phyloP scores from a whole-genome alignment of 1,140 invertebrate genomes.

The Drosophila obscura region DNA sequence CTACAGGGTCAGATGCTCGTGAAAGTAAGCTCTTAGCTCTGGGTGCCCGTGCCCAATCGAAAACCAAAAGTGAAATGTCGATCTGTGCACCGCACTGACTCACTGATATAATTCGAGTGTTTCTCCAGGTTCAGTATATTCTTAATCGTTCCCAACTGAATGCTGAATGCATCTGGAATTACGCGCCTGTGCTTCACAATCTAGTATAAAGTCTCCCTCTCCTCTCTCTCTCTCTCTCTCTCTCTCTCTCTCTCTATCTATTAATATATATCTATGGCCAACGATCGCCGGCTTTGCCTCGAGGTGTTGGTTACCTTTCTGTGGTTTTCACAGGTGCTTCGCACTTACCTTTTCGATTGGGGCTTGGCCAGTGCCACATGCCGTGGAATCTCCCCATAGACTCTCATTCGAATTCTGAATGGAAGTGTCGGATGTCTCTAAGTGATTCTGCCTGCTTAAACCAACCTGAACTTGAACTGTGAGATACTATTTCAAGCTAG shows the following conservation, averaged over 20 bases:
- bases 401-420: conserved; percentile 3
- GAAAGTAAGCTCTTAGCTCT: conserved; percentile 49
- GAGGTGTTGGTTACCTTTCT: conserved; percentile 62
- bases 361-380: not conserved
- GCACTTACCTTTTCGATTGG: no score
- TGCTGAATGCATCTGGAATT: conserved; percentile 51
- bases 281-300: conserved; percentile 43
- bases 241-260: no score
- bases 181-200: conserved; percentile 15
- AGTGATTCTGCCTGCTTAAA: conserved; percentile 23
- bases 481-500: conserved; percentile 64
- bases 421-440: conserved; percentile 13
- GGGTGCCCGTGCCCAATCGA: conserved; percentile 49
- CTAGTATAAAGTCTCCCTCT: no score
- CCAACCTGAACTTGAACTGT: conserved; percentile 68
- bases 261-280: not conserved
- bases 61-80: conserved; percentile 71
- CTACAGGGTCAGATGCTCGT: conserved; percentile 64
- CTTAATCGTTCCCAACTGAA: conserved; percentile 13
- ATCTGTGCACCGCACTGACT: conserved; percentile 41
- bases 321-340: conserved; percentile 45
- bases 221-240: conserved; percentile 5
- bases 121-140: not conserved
- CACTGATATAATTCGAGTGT: conserved; percentile 33
- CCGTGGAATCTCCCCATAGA: not conserved